Evolutionary conservation across 1,140 invertebrate species (phyloP), one percentile per base, ranked within the genome.

Genomic region (Andricus grossulariae): DNA sequence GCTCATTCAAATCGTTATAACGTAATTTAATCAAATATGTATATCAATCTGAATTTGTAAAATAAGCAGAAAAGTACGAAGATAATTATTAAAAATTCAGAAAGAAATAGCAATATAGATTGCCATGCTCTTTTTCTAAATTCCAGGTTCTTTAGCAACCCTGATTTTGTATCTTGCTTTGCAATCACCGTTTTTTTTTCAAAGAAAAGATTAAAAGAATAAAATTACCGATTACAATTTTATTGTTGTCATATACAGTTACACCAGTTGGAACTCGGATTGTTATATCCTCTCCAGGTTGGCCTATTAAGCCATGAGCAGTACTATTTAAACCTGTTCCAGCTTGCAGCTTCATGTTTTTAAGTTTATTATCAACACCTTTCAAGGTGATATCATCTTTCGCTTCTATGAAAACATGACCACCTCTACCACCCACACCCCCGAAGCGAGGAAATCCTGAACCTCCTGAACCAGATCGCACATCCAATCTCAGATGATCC

Each of bases 351-450:
- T 93, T 91, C 90, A 94, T 95, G 0, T 39, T 19, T 1, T 89
- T 88, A 70, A 93, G 92, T 84, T 92, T 89, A 78, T 90, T 90
- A 71, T 89, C 85, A 11, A 97, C 90, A 45, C 91, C 90, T 50
- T 91, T 90, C 5, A 97, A 88, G 52, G 92, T 93, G 3, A 94
- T 82, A 12, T 90, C 88, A 83, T 96, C 94, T 78, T 94, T 93
- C 0, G 94, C 95, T 50, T 94, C 86, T 18, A 96, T 90, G 85
- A 94, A 94, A 15, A 98, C 94, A 91, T 95, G 94, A 16, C 97
- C 97, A 18, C 97, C 97, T 88, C 94, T 93, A 0, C 97, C 97
- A 25, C 97, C 97, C 12, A 95, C 86, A 7, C 97, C 97, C 15
- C 97, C 97, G 90, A 94, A 97, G 82, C 94, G 93, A 1, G 95